These are phyloP conservation scores for Pantherophis alleghaniensis DNA, from an alignment of 2,797 vertebrate genomes.

Conservation along the genomic window DNA sequence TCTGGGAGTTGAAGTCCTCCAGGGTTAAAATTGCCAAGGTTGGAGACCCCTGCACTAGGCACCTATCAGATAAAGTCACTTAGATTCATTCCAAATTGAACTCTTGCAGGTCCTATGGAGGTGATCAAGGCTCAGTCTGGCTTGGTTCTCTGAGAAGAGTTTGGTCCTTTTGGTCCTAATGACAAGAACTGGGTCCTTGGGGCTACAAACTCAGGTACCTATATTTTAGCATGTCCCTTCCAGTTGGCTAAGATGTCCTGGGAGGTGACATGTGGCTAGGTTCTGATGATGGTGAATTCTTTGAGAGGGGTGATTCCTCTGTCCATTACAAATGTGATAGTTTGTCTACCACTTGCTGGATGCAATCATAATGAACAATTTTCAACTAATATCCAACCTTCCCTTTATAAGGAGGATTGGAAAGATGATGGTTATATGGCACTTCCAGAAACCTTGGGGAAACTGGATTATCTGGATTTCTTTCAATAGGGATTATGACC, in stretches of 20 bases:
- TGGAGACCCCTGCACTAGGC: background rate
- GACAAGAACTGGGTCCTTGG: background rate
- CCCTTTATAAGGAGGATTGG: background rate
- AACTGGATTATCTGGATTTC: background rate
- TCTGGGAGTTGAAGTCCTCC: no score
- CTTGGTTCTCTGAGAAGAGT: background rate
- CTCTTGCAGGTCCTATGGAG: background rate
- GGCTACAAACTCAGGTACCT: background rate
- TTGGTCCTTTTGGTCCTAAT: background rate
- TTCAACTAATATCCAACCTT: background rate
- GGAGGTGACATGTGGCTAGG: background rate
- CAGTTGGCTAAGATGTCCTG: background rate
- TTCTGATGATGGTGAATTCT: background rate
- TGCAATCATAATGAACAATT: background rate
- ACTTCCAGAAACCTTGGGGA: background rate
- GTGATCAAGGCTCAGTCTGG: background rate
- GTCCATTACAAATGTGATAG: background rate
- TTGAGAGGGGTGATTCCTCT: background rate
- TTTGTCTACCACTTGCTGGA: background rate
- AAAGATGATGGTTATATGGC: background rate
- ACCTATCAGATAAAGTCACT: background rate
- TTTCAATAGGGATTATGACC: background rate
- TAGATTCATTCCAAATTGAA: background rate
- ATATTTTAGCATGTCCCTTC: background rate
- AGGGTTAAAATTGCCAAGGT: no score